Conservation (phyloP, 2,797 vertebrate species). For the Eospalax fontanierii region DNA sequence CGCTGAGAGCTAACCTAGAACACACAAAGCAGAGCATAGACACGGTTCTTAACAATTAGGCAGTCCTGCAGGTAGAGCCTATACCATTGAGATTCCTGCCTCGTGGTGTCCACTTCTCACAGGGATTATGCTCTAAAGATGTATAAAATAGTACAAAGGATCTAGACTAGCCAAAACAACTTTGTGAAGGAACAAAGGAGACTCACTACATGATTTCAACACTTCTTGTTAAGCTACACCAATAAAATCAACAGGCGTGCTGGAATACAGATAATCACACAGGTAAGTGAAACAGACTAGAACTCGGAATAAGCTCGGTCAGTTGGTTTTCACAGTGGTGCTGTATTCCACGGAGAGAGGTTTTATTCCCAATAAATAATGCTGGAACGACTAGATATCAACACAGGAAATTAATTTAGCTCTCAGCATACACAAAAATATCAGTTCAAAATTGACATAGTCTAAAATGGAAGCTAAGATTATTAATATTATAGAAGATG, state of each 20-base stretch:
- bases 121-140: background rate
- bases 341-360: background rate
- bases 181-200: background rate
- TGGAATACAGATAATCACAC: background rate
- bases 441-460: background rate
- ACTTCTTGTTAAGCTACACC: background rate
- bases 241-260: background rate
- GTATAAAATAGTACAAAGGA: background rate
- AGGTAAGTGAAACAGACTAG: background rate
- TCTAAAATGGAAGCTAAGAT: background rate
- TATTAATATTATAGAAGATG: background rate
- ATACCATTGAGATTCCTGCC: background rate
- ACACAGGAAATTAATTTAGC: background rate
- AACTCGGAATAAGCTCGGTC: background rate
- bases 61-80: background rate
- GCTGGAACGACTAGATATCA: background rate
- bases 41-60: background rate
- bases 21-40: background rate
- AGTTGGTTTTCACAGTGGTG: background rate
- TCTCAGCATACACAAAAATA: background rate
- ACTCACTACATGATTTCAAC: background rate
- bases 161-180: background rate
- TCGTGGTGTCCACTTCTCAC: background rate
- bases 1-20: background rate
- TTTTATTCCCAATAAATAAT: background rate